Base-by-base conservation (phyloP, 2,888 invertebrate species). In the Eupeodes latifasciatus region DNA sequence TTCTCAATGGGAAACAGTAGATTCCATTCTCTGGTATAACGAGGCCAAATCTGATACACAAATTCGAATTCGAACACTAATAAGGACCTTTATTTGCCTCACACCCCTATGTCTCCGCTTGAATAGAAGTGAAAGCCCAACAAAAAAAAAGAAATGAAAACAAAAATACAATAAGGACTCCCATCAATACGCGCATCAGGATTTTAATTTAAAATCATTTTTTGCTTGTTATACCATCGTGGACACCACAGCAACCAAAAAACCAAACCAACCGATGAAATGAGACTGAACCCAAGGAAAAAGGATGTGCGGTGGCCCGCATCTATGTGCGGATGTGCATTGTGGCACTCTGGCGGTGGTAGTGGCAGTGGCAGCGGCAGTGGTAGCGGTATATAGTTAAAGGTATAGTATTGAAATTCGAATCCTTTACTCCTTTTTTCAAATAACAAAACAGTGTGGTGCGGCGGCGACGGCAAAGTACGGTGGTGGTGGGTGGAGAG, bases 131-230 rank as follows among this genome's bases (percentile, higher is more conserved):
- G 71, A 86, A 69, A 76, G 44, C 81, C 69, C 59, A 79, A 67
- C n/a, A n/a, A 14, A 59, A 78, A 14, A 61, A 66, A 3, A 71
- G 5, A 19, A 9, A 7, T 69, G 47, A 12, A 62, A 62, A 77
- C 57, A 9, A 19, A 19, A 55, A 55, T 55, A 75, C 69, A 69
- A 85, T 74, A 79, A 55, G 80, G 78, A 85, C 77, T 88, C 76
- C 88, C 85, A 88, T 88, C 88, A 85, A 88, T 88, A 89, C 89
- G 79, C 89, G 76, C 85, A 82, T 89, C 89, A 85, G 89, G 81
- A 89, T 89, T 89, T 89, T 89, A 89, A 89, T 89, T 89, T 89
- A 89, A 89, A 89, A 89, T 89, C 85, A 89, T 89, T 89, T 85
- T 89, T 89, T 85, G 81, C 85, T 85, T 85, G 85, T 89, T 89